These are phyloP conservation scores for Drosophila niveifrons DNA, from an alignment of 2,888 invertebrate genomes.

Conservation along the genomic window DNA sequence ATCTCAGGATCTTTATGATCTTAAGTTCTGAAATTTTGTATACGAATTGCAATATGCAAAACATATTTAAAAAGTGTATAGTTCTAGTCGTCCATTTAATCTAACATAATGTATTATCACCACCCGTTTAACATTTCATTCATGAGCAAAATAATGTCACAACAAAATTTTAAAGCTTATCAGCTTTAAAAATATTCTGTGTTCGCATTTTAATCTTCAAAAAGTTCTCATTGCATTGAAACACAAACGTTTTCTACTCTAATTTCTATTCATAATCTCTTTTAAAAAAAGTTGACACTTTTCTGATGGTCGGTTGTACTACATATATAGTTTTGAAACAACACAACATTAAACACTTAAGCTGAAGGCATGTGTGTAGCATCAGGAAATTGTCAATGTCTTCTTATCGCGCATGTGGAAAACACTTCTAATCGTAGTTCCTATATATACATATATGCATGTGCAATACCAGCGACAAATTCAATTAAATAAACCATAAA, in stretches of 20 bases:
- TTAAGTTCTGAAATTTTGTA: background rate
- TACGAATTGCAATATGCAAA: background rate
- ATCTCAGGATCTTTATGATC: background rate
- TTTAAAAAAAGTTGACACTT: slow-evolving; percentile 10
- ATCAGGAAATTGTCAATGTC: slow-evolving; percentile 53
- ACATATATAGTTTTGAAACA: slow-evolving; percentile 14
- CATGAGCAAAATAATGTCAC: slow-evolving; percentile 39
- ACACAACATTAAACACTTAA: slow-evolving; percentile 12
- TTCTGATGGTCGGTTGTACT: background rate
- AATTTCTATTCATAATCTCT: slow-evolving; percentile 37
- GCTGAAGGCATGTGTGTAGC: slow-evolving; percentile 33
- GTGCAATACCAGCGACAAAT: slow-evolving; percentile 1
- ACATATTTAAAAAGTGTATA: background rate
- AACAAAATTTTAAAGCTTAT: slow-evolving; percentile 32
- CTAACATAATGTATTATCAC: background rate
- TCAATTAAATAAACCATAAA: background rate
- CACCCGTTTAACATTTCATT: slow-evolving; percentile 30
- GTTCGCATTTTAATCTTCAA: slow-evolving; percentile 35
- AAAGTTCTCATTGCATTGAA: slow-evolving; percentile 35
- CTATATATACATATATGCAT: slow-evolving; percentile 1
- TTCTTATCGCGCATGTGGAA: slow-evolving; percentile 37
- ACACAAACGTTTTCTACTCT: background rate
- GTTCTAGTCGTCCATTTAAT: background rate
- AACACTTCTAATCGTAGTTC: background rate
- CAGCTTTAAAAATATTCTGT: slow-evolving; percentile 10